Evolutionary conservation across 2,888 invertebrate genomes (phyloP).

Genomic region (Allolobophora icterica): DNA sequence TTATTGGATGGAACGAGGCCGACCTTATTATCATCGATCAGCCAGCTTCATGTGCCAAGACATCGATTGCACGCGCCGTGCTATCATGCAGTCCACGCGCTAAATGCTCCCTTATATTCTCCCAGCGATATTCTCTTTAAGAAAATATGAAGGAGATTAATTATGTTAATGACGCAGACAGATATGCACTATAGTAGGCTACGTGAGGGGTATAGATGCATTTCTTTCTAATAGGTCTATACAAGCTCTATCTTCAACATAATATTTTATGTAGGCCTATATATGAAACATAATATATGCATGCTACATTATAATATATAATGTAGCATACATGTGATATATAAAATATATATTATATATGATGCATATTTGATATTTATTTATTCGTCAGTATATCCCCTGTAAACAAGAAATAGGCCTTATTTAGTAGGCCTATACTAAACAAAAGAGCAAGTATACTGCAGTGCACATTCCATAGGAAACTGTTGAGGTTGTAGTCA

Average conservation of each 20-base stretch:
- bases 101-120: background rate
- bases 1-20: constrained; percentile 9
- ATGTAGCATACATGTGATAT: background rate
- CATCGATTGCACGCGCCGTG: background rate
- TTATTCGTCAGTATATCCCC: background rate
- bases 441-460: background rate
- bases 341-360: no score
- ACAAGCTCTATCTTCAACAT: background rate
- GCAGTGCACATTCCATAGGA: background rate
- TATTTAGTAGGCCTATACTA: background rate
- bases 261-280: background rate
- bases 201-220: background rate
- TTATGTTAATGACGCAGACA: background rate
- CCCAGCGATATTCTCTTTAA: background rate
- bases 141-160: background rate
- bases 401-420: background rate
- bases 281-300: background rate
- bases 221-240: no score
- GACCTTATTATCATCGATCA: constrained; percentile 17
- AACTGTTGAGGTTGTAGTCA: background rate
- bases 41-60: background rate
- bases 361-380: background rate
- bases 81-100: background rate
- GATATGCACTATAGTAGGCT: background rate
- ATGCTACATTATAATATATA: background rate